Conservation (phyloP, 2,888 invertebrate genomes). For the Ctenicera cuprea region DNA sequence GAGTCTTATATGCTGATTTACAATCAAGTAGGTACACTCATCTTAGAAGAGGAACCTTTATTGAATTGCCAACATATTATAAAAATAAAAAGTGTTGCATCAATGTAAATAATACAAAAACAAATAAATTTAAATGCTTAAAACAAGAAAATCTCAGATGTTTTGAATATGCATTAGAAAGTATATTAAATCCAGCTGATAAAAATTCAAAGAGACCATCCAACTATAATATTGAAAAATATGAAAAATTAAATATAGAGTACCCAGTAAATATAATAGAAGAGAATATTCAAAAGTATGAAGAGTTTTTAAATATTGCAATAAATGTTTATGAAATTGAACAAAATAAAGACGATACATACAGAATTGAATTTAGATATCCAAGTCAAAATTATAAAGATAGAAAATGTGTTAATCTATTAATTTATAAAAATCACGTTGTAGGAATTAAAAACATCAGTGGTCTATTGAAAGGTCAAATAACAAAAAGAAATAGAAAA, state of each 20-base stretch:
- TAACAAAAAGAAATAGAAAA: conserved; percentile 2
- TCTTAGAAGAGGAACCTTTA: neutral
- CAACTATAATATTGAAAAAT: neutral
- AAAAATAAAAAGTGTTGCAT: neutral
- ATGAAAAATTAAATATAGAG: too few relatives aligned
- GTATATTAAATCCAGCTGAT: neutral
- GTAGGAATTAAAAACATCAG: conserved; percentile 4
- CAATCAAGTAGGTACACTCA: conserved; percentile 4
- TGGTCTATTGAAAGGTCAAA: conserved; percentile 3
- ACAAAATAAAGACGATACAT: neutral
- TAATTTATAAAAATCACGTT: neutral
- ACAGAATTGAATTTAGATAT: conserved; percentile 5
- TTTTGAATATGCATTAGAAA: too few relatives aligned
- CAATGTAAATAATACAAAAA: too few relatives aligned
- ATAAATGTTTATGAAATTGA: neutral
- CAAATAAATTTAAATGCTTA: too few relatives aligned
- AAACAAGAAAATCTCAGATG: too few relatives aligned
- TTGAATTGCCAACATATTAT: neutral
- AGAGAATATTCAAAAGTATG: conserved; percentile 7
- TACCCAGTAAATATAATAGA: conserved; percentile 10
- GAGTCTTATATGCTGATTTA: conserved; percentile 2
- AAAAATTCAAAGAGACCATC: neutral
- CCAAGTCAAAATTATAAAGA: conserved; percentile 13
- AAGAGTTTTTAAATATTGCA: neutral
- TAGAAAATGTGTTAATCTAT: conserved; percentile 10